Evolutionary conservation across 2,113 vertebrate species (phyloP).

Genomic region (Cnemophilus loriae): DNA sequence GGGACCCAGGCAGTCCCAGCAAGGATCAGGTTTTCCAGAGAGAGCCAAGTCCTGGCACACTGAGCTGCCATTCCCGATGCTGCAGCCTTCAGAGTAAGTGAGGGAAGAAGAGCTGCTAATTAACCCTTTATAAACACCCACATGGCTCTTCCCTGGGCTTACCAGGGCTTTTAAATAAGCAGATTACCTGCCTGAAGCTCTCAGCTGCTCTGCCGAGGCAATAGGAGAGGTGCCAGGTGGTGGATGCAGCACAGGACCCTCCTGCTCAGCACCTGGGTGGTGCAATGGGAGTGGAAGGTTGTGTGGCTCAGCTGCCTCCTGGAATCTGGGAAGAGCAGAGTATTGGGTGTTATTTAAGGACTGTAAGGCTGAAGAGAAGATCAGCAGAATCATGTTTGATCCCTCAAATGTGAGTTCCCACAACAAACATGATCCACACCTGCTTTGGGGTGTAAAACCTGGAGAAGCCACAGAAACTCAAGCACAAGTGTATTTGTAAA

Average conservation of each 20-base stretch:
- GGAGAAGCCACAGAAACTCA: background rate
- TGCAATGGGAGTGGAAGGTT: background rate
- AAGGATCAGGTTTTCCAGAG: background rate
- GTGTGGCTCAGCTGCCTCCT: background rate
- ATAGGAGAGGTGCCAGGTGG: background rate
- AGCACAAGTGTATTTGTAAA: background rate
- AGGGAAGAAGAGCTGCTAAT: background rate
- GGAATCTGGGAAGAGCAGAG: background rate
- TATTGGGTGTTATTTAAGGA: background rate
- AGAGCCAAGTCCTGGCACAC: background rate
- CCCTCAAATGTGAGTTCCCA: background rate
- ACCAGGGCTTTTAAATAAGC: background rate
- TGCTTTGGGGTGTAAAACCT: background rate
- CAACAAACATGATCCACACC: fast-evolving
- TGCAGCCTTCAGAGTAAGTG: background rate
- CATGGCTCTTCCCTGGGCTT: background rate
- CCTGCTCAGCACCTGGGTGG: background rate
- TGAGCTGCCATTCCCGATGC: background rate
- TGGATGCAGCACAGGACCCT: background rate
- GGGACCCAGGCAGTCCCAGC: background rate
- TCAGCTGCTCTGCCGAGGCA: background rate
- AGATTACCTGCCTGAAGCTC: background rate
- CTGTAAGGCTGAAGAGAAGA: background rate
- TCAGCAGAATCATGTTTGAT: background rate
- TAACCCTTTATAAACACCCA: background rate